Percentiles rank a stretch among this genome's conserved stretches.
These are phyloP conservation scores for Chionomys nivalis DNA, from an alignment of 2,113 vertebrate genomes.

Conservation along the genomic window DNA sequence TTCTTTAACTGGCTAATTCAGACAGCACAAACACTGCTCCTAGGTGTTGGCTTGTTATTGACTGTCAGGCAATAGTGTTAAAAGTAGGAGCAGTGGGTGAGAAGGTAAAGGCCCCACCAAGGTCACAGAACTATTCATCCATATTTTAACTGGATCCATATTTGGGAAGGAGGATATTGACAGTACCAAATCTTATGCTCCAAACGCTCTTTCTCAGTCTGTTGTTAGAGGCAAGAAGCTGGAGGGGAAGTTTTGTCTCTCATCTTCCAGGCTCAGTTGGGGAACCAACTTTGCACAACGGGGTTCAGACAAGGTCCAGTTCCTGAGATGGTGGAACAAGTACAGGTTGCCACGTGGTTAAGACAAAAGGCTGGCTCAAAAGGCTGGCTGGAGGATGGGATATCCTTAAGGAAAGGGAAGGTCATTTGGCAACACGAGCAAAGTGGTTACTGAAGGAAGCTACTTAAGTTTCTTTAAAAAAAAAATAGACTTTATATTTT, in stretches of 20 bases:
- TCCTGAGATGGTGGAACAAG: not conserved
- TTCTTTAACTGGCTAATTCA: not conserved
- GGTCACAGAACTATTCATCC: not conserved
- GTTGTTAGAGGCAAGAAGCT: not conserved
- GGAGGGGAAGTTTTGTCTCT: not conserved
- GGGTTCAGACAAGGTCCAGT: not conserved
- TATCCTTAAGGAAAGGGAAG: too few species aligned
- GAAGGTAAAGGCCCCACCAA: not conserved
- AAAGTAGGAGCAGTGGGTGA: not conserved
- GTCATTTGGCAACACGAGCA: fast-evolving
- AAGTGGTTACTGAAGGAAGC: not conserved
- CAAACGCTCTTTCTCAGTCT: not conserved
- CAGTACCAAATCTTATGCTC: not conserved
- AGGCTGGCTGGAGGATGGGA: not conserved
- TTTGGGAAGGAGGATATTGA: not conserved
- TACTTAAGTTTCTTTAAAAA: not conserved
- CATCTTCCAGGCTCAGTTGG: not conserved
- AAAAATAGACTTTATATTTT: not conserved
- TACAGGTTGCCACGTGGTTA: fast-evolving
- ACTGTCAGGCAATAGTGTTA: not conserved
- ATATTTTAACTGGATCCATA: not conserved
- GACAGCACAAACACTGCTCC: not conserved
- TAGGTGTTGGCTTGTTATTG: not conserved
- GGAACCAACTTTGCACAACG: not conserved
- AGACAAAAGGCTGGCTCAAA: not conserved